phyloP scores from a whole-genome alignment of 30 jellyfish, hydroid and myxozoan species.

The Clytia hemisphaerica region DNA sequence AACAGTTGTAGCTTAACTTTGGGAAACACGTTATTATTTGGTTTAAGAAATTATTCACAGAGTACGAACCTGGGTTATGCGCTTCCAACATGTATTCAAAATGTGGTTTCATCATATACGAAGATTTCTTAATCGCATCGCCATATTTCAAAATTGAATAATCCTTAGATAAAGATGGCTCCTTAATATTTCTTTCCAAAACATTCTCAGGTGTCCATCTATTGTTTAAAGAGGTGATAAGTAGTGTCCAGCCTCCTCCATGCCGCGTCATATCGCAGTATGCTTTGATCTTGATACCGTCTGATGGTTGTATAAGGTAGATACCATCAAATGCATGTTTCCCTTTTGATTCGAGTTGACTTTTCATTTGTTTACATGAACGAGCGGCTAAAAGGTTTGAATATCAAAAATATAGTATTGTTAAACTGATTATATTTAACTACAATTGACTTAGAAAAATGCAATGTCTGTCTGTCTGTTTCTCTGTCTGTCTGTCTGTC shows the following conservation, averaged over 20 bases:
- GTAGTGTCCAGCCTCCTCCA: constrained; percentile 99
- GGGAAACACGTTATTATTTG: too few species aligned
- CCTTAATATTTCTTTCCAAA: constrained; percentile 46
- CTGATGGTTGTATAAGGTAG: constrained; percentile 38
- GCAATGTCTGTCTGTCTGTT: too few species aligned
- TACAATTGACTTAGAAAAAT: too few species aligned
- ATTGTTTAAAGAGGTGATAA: constrained; percentile 60
- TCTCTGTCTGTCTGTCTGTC: too few species aligned
- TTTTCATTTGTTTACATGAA: constrained; percentile 59
- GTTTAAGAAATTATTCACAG: too few species aligned
- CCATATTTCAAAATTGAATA: constrained; percentile 69
- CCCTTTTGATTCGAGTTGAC: constrained; percentile 15
- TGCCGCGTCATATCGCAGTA: constrained; percentile 88
- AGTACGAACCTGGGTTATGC: constrained; percentile 66
- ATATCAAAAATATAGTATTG: too few species aligned
- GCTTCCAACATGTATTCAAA: constrained; percentile 84
- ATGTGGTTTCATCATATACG: constrained; percentile 24
- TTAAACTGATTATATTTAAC: too few species aligned
- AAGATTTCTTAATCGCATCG: constrained; percentile 55
- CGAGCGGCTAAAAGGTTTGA: constrained; percentile 52
- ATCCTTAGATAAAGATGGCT: constrained; percentile 26
- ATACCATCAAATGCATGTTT: constrained; percentile 50
- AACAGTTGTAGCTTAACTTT: too few species aligned
- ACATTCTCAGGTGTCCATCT: constrained; percentile 64
- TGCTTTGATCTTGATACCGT: constrained; percentile 34